Base-by-base conservation (phyloP, 2,888 invertebrate genomes). In the Apeira syringaria region DNA sequence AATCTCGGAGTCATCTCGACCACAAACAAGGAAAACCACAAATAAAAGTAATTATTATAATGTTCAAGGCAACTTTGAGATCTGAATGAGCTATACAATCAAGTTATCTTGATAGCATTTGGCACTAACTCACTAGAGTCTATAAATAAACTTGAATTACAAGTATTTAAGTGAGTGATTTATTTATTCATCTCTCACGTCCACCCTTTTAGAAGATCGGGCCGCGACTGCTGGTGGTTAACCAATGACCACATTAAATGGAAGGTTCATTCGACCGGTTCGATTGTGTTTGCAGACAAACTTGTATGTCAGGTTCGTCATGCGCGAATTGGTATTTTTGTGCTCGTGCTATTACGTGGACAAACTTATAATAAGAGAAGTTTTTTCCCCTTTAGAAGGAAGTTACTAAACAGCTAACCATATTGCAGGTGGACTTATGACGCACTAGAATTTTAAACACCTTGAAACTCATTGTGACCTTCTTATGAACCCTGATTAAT, bases 1-100 rank as follows among this genome's bases (percentile, higher is more conserved):
- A 76, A 64, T 59, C 60, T 64, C 39, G 65, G 56, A 70, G 63
- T 64, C 87, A 87, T 88, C 71, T 64, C 61, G 61, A 57, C 56
- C 63, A 50, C 59, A 54, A 58, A 73, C 61, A 51, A 71, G 80
- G 79, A 80, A 81, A 82, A 62, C 61, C 66, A 67, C 65, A 48
- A 55, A 57, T 55, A 72, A 62, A 61, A 56, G 56, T 15, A 20
- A 6, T 4, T 17, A 17, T 17, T 5, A 17, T 20, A 6, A 53
- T 53, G 62, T 67, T 76, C 74, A 79, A 79, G 78, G 77, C 45
- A 57, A 59, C 39, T n/a, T 13, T 28, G 33, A 51, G 33, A 56
- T 47, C 52, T 54, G 51, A 50, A 57, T 41, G 34, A 43, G 27
- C 34, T 47, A 27, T 46, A 39, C 13, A 50, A 52, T 44, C 46